Evolutionary conservation across 2,113 vertebrate genomes (phyloP).

Genomic region (Rhinoderma darwinii): DNA sequence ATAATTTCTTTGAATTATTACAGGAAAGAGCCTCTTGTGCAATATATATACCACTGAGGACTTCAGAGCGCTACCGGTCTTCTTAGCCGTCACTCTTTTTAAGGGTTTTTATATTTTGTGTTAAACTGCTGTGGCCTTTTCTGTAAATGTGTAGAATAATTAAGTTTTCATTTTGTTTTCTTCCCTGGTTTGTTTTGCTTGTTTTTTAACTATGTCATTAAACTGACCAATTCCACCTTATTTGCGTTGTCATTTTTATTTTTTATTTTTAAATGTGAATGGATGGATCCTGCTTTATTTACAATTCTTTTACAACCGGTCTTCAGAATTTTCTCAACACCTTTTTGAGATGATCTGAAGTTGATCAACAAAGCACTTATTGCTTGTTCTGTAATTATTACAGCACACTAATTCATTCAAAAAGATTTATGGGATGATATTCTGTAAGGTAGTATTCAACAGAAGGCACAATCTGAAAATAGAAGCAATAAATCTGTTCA

Average conservation of each 20-base stretch:
- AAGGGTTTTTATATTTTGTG: slow-evolving; percentile 74
- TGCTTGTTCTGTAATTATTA: too few relatives aligned
- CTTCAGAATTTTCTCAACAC: too few relatives aligned
- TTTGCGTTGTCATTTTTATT: background rate
- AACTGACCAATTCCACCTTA: slow-evolving; percentile 7
- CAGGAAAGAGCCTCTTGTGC: slow-evolving; percentile 43
- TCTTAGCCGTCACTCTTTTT: slow-evolving; percentile 70
- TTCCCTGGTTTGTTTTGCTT: slow-evolving; percentile 10
- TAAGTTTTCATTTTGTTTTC: slow-evolving; percentile 8
- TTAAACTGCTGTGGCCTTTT: slow-evolving; percentile 85
- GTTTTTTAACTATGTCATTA: slow-evolving; percentile 24
- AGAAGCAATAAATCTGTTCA: too few relatives aligned
- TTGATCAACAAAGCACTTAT: too few relatives aligned
- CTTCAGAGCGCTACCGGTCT: slow-evolving; percentile 76
- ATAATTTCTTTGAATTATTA: slow-evolving; percentile 34
- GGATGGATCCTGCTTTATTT: background rate
- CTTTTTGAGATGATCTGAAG: too few relatives aligned
- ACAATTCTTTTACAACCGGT: too few relatives aligned
- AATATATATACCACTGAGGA: slow-evolving; percentile 69
- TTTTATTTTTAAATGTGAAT: background rate
- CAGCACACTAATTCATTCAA: too few relatives aligned
- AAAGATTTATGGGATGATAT: too few relatives aligned
- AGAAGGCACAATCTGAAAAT: too few relatives aligned
- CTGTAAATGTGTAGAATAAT: slow-evolving; percentile 82
- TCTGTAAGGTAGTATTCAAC: too few relatives aligned